Percentiles rank a stretch among this genome's conserved stretches.
Conservation (phyloP, 2,888 invertebrate genomes). For the Hyles lineata region DNA sequence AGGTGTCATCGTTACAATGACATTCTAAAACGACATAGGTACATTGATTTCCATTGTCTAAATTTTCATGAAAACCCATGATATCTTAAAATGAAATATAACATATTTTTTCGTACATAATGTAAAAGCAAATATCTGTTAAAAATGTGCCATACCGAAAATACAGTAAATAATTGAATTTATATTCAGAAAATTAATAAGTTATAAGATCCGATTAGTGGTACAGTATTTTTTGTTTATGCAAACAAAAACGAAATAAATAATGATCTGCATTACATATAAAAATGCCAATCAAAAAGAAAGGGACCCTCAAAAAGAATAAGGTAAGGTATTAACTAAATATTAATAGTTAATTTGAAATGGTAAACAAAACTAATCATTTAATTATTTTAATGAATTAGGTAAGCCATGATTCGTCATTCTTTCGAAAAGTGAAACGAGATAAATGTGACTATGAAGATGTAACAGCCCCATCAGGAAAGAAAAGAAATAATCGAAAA, state of each 20-base stretch:
- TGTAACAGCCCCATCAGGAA: neutral
- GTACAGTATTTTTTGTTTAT: too few relatives aligned
- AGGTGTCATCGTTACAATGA: neutral
- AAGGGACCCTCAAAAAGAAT: conserved; percentile 49
- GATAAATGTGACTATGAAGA: neutral
- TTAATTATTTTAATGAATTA: conserved; percentile 8
- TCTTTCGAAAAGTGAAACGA: conserved; percentile 22
- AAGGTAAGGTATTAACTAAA: conserved; percentile 45
- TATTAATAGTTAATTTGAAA: neutral
- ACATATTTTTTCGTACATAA: neutral
- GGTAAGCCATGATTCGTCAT: conserved; percentile 14
- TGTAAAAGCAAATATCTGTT: too few relatives aligned
- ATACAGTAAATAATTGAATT: too few relatives aligned
- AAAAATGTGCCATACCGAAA: too few relatives aligned
- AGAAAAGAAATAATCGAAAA: neutral
- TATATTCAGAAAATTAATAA: too few relatives aligned
- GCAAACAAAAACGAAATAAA: conserved; percentile 33
- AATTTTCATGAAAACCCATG: neutral
- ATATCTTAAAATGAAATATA: neutral
- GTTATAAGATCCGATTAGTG: too few relatives aligned
- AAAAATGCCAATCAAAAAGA: conserved; percentile 57
- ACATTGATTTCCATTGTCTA: neutral
- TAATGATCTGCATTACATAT: conserved; percentile 39
- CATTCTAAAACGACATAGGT: neutral
- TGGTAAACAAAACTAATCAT: neutral